These are phyloP conservation scores for Potamilus streckersoni DNA, from an alignment of 1,140 invertebrate species.

Conservation along the genomic window DNA sequence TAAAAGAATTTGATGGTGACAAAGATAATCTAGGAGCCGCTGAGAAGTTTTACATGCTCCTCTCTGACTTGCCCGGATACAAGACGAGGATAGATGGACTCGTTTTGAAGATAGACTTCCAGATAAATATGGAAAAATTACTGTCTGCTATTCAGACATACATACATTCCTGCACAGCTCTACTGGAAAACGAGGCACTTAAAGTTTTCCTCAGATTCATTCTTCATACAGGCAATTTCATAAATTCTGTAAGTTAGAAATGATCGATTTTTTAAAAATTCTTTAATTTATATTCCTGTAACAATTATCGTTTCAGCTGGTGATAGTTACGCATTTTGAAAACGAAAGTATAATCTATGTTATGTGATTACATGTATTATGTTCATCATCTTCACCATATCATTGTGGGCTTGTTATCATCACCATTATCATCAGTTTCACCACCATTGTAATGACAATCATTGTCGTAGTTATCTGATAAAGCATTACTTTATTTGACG, in stretches of 20 bases:
- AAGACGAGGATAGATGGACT: conserved; percentile 89
- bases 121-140: conserved; percentile 87
- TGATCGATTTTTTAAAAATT: too few species aligned
- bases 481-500: too few species aligned
- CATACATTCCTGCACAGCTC: conserved; percentile 81
- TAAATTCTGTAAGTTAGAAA: conserved; percentile 62
- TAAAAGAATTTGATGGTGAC: conserved; percentile 56
- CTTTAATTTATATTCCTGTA: too few species aligned
- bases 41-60: conserved; percentile 61
- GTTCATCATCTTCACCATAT: too few species aligned
- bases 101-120: conserved; percentile 91
- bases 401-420: too few species aligned
- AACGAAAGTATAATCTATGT: too few species aligned
- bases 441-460: too few species aligned
- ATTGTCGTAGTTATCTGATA: too few species aligned
- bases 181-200: conserved; percentile 59
- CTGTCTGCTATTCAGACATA: conserved; percentile 94
- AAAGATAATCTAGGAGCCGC: conserved; percentile 56
- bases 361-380: too few species aligned
- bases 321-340: too few species aligned
- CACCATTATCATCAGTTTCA: too few species aligned
- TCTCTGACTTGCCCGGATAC: conserved; percentile 75
- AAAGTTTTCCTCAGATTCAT: conserved; percentile 63
- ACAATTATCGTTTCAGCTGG: too few species aligned
- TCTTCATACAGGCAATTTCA: conserved; percentile 66